Percentiles rank a stretch among this genome's conserved stretches.
These are phyloP conservation scores for Archocentrus centrarchus DNA, from an alignment of 2,113 vertebrate species.

Conservation along the genomic window DNA sequence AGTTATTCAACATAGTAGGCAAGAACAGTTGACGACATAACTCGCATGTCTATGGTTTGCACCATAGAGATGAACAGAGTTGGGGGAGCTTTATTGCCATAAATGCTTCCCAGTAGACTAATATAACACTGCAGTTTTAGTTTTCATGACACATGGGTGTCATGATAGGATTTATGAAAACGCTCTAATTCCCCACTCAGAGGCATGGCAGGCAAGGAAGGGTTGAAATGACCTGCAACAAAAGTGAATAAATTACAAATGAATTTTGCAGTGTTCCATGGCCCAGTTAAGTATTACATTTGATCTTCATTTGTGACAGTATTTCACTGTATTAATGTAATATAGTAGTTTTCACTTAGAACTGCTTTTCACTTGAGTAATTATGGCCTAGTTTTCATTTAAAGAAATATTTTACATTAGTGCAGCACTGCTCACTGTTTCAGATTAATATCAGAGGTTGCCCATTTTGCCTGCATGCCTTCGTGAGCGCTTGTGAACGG, in stretches of 20 bases:
- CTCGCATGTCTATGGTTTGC: not conserved
- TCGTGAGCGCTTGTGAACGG: slow-evolving; percentile 7
- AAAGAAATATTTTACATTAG: slow-evolving; percentile 25
- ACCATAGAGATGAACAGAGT: not conserved
- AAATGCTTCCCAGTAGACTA: too few species aligned
- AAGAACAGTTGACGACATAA: not conserved
- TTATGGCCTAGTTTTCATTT: slow-evolving; percentile 30
- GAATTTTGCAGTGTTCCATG: not conserved
- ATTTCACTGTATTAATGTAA: slow-evolving; percentile 3
- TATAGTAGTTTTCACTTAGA: slow-evolving; percentile 9
- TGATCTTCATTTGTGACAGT: slow-evolving; percentile 3
- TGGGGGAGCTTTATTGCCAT: too few species aligned
- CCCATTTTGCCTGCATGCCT: slow-evolving; percentile 10
- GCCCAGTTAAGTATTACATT: not conserved
- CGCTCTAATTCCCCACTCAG: not conserved
- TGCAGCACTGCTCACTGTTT: slow-evolving; percentile 6
- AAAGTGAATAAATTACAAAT: not conserved
- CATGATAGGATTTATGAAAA: not conserved
- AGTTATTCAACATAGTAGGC: too few species aligned
- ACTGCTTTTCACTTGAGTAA: slow-evolving; percentile 19
- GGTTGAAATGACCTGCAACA: not conserved
- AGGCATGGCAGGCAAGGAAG: not conserved
- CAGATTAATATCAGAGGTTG: not conserved
- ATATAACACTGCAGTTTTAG: not conserved
- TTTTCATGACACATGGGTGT: not conserved